Evolutionary conservation across 2,113 vertebrate species (phyloP), one percentile per base, ranked within the genome.

Genomic region (Pygoscelis adeliae): DNA sequence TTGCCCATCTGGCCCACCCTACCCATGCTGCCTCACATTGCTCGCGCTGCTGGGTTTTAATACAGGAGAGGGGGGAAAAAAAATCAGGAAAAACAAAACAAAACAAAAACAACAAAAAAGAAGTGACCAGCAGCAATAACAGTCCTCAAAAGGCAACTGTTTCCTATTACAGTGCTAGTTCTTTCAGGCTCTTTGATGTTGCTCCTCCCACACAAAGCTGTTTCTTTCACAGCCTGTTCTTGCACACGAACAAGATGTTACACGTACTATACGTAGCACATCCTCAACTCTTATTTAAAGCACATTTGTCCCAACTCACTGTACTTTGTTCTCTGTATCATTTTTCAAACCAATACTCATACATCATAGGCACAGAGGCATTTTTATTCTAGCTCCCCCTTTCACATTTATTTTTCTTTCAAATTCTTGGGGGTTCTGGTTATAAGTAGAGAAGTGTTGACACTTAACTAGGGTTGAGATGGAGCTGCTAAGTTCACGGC

Each of bases 111-210:
- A 40, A 40, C 40, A 16, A 11, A 26, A 86, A 52, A 61, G 3
- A 22, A 91, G 56, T 91, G 96, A 91, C 91, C 95, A 91, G 81
- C 79, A 96, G 83, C 78, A 89, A 13, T 11, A 63, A 42, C 18
- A 42, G 22, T 21, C 61, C 66, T 93, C 58, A 59, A 50, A 79
- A 87, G 78, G 58, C 89, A 78, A 95, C 65, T 90, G 84, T 91
- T 97, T 96, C 63, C 61, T 65, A 94, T 95, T 93, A 95, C 58
- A 80, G 74, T 10, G 21, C 56, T 13, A 7, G 81, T 8, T 72
- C 76, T 86, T 84, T 38, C 56, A 62, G 73, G 72, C n/a, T 47
- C 83, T 95, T 96, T 96, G 94, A 95, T 93, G 90, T 87, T 23
- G 2, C 65, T 83, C 82, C 90, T 93, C 88, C 96, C 62, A 69